Base-by-base conservation (phyloP, 2,888 invertebrate species). In the Chrysotoxum bicinctum region DNA sequence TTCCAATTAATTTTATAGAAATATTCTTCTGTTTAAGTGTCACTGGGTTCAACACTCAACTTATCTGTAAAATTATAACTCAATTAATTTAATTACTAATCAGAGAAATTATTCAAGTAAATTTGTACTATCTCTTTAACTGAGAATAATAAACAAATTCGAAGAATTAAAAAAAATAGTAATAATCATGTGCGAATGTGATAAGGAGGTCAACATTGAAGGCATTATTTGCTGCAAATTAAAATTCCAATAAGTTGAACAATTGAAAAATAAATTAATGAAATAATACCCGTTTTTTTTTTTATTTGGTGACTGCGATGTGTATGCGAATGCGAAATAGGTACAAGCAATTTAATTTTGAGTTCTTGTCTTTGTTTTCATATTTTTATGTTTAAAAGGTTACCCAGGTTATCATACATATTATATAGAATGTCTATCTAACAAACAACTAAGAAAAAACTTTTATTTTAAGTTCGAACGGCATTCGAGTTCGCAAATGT, bases 21-120 rank as follows among this genome's bases (percentile, higher is more conserved):
- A 37, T 37, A 58, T 14, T 21, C 1, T 21, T 37, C 21, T 37
- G 35, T 19, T 12, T 32, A 19, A 56, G 16, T 54, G 58, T 37
- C 37, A 37, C 0, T 21, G 12, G 14, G 58, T 35, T 58, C 58
- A 58, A 58, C 21, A 37, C 21, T 37, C 35, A 58, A 12, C 21
- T 58, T 58, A 58, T 58, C 58, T 37, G 58, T 58, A 37, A 58
- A 58, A 58, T 58, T 58, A 58, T 37, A 58, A 37, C 37, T 58
- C 37, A 58, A 58, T 58, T 58, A 58, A 37, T 58, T 58, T 58
- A 12, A 37, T 58, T 14, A 21, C 58, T 37, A 58, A 58, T 58
- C 58, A 21, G 56, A 21, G 32, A 37, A 32, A 19, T 35, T 35
- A 35, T 35, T 56, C 19, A 32, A 32, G 2, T 2, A 58, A 58